Percentiles rank a stretch among this genome's conserved stretches.
Conservation (phyloP, 2,888 invertebrate species). For the Hypomecis atomaria region DNA sequence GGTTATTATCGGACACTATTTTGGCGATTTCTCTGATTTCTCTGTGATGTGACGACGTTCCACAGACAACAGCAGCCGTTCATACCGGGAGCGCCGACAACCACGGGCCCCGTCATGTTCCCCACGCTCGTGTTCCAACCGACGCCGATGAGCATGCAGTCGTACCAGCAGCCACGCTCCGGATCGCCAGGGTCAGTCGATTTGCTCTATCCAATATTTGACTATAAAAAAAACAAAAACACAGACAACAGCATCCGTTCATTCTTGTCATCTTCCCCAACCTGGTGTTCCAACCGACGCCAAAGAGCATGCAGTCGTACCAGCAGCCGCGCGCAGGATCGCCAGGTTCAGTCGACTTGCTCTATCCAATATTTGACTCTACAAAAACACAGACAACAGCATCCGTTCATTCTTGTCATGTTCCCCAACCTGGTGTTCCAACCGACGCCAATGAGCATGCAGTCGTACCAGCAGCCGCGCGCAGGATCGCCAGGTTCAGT, state of each 20-base stretch:
- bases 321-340: too few species aligned
- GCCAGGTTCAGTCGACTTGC: too few species aligned
- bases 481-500: constrained; percentile 72
- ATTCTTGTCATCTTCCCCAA: too few species aligned
- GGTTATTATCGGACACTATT: too few species aligned
- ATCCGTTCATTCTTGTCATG: constrained; percentile 73
- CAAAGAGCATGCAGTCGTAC: too few species aligned
- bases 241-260: too few species aligned
- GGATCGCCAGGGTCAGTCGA: constrained; percentile 68
- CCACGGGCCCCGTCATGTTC: constrained; percentile 73
- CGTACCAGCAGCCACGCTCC: constrained; percentile 72
- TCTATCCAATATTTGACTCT: too few species aligned
- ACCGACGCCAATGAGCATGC: constrained; percentile 69
- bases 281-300: too few species aligned
- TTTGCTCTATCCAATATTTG: constrained; percentile 8
- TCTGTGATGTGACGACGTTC: constrained; percentile 10
- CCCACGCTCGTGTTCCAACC: constrained; percentile 71
- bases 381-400: constrained; percentile 74
- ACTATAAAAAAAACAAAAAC: too few species aligned
- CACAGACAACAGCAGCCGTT: constrained; percentile 73
- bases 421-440: constrained; percentile 72
- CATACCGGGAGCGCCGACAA: constrained; percentile 64
- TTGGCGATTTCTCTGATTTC: too few species aligned
- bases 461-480: constrained; percentile 71
- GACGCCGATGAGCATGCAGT: constrained; percentile 69